These are phyloP conservation scores for Anhinga anhinga DNA, from an alignment of 2,113 vertebrate genomes.

Conservation along the genomic window DNA sequence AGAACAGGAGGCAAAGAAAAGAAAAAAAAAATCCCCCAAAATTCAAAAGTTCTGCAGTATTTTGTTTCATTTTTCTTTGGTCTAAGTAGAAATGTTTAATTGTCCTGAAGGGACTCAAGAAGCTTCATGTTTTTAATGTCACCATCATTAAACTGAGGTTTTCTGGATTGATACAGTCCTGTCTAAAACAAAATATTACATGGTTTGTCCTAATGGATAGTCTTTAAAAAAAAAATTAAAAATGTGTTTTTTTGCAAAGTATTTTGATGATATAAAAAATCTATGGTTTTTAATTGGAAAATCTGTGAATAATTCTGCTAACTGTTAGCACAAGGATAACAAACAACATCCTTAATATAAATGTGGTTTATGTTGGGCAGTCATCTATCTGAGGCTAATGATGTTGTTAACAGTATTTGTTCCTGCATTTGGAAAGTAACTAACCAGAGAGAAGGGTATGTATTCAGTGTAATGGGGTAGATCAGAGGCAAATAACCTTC, in stretches of 20 bases:
- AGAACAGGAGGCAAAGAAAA: background rate
- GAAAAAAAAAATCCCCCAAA: background rate
- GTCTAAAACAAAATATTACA: background rate
- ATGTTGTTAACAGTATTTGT: background rate
- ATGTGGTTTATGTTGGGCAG: background rate
- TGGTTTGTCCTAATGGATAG: background rate
- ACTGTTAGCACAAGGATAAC: background rate
- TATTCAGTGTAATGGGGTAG: background rate
- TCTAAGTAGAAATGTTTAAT: background rate
- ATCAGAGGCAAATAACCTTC: background rate
- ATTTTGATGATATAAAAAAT: background rate
- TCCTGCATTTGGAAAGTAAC: slow-evolving; percentile 9
- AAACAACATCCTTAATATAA: background rate
- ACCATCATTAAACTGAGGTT: background rate
- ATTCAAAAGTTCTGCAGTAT: background rate
- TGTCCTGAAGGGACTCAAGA: background rate
- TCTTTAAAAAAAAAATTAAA: background rate
- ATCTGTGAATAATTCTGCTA: background rate
- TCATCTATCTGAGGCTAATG: background rate
- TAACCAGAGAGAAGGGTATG: background rate
- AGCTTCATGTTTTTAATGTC: background rate
- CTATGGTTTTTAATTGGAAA: background rate
- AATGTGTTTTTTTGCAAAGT: background rate
- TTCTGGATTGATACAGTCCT: background rate
- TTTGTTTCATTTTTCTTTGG: background rate